A percentile compares a stretch with the other conserved stretches of the same genome.
Conservation (phyloP, 2,888 invertebrate genomes). For the Scaeva pyrastri region DNA sequence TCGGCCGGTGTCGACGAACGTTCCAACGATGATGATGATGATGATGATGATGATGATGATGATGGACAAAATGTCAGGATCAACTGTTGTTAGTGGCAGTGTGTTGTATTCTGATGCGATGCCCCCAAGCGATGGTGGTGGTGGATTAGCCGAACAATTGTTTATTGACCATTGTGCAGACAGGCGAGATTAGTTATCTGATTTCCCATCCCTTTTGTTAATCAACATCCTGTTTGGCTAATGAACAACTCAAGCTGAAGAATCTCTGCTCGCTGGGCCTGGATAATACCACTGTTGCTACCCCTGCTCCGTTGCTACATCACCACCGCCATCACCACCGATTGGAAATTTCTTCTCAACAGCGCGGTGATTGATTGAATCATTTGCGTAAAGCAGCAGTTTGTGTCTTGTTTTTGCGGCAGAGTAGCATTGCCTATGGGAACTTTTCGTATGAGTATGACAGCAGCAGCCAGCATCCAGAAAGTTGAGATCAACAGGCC, state of each 20-base stretch:
- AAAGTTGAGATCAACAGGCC: too few species aligned
- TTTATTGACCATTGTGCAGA: slow-evolving; percentile 73
- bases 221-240: slow-evolving; percentile 73
- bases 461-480: too few species aligned
- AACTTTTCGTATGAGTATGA: not conserved
- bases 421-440: not conserved
- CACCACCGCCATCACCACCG: slow-evolving; percentile 9
- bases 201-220: slow-evolving; percentile 72
- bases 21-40: not conserved
- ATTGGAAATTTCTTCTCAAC: slow-evolving; percentile 62
- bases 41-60: slow-evolving; percentile 14
- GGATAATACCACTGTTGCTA: too few species aligned
- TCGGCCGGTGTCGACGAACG: not conserved
- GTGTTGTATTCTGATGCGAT: not conserved
- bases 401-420: not conserved
- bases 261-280: slow-evolving; percentile 7
- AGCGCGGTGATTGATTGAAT: slow-evolving; percentile 61
- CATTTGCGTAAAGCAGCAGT: slow-evolving; percentile 49
- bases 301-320: not conserved
- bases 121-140: slow-evolving; percentile 35
- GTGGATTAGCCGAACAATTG: slow-evolving; percentile 73
- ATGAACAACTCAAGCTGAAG: slow-evolving; percentile 69
- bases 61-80: slow-evolving; percentile 48
- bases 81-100: slow-evolving; percentile 44
- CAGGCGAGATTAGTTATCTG: slow-evolving; percentile 75